phyloP scores from a whole-genome alignment of 2,113 vertebrate species.

The Etheostoma spectabile region DNA sequence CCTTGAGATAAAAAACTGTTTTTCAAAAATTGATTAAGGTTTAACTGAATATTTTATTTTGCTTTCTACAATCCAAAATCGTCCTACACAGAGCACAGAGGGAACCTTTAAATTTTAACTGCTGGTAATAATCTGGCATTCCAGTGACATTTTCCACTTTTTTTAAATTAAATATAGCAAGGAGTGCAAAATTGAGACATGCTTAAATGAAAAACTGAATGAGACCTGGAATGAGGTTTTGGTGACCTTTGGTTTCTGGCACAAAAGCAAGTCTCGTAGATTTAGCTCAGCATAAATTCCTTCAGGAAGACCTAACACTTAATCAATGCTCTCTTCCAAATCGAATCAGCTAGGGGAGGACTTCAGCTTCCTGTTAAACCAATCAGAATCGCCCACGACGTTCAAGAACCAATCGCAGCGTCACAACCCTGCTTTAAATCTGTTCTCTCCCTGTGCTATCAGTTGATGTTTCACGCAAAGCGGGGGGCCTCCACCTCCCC shows the following conservation, averaged over 20 bases:
- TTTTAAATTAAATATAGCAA: slow-evolving; percentile 47
- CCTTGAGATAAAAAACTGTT: background rate
- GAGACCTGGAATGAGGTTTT: slow-evolving; percentile 48
- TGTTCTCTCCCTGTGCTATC: no score
- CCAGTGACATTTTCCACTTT: slow-evolving; percentile 65
- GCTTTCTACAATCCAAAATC: background rate
- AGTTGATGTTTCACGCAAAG: no score
- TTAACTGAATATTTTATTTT: slow-evolving; percentile 14
- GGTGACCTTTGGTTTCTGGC: slow-evolving; percentile 68
- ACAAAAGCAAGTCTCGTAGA: no score
- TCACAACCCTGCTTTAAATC: no score
- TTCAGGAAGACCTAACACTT: no score
- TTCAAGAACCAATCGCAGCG: no score
- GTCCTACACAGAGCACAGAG: background rate
- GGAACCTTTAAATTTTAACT: slow-evolving; percentile 37
- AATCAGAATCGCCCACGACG: no score
- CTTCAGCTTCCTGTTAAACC: no score
- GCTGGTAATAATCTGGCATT: slow-evolving; percentile 44
- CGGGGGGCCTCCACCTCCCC: no score
- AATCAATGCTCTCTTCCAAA: no score
- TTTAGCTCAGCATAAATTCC: no score
- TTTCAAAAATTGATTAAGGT: background rate
- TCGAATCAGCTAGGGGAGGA: no score
- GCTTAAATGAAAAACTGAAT: slow-evolving; percentile 59
- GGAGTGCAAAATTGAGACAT: slow-evolving; percentile 54